Evolutionary conservation across 1,140 invertebrate genomes (phyloP), one percentile per base, ranked within the genome.

Genomic region (Dinoponera quadriceps): DNA sequence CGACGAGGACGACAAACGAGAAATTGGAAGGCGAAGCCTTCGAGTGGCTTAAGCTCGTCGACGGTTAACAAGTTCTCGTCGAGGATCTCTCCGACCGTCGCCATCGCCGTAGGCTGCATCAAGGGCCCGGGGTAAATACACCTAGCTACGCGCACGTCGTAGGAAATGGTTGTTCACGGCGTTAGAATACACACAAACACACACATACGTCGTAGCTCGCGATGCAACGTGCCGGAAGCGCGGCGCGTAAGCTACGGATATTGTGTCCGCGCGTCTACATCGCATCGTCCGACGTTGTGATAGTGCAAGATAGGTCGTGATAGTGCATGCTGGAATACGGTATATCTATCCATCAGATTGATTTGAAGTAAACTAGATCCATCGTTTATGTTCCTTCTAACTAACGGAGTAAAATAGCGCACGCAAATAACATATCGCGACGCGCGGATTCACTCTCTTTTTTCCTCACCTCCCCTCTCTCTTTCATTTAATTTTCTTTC

Each of bases 21-120:
- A 81, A 81, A 84, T 84, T 84, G 82, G 82, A 68, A 80, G 82
- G 27, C 74, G 82, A 83, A 80, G 82, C 82, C 82, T 80, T 84
- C 75, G 82, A 84, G 82, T 84, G 75, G 82, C 75, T 80, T 80
- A 80, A 84, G 75, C 82, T 84, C 75, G 82, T 71, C 63, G 74
- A 80, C 82, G 65, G 75, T 83, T 84, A 84, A 84, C 82, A 81
- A 84, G 82, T 81, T 81, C 54, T 77, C 82, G 82, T 83, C 25
- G 73, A 83, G 74, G 63, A 75, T 83, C 82, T 83, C 81, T 82
- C 44, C 60, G 68, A 29, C 1, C 68, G 48, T 60, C 71, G 48
- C 81, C 38, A 49, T 25, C 29, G 29, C 60, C n/a, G 57, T 55
- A 33, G 27, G 81, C 72, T 83, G 44, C 49, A 27, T 55, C 69